Evolutionary conservation across 2,113 vertebrate genomes (phyloP).

Genomic region (Tauraco erythrolophus): DNA sequence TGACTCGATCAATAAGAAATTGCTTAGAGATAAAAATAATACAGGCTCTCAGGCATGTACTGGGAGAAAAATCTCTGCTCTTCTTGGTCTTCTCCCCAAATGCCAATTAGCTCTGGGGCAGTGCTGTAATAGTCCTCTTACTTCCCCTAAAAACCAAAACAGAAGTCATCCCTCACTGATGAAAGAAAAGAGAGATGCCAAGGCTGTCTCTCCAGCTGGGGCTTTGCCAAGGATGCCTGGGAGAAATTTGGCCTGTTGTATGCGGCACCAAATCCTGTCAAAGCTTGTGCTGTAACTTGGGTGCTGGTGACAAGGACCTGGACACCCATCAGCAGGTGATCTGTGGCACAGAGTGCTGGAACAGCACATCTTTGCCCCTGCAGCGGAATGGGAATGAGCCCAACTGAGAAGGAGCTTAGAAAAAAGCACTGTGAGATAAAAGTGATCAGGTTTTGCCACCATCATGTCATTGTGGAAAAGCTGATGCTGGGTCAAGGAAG

Average conservation of each 20-base stretch:
- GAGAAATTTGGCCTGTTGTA: not conserved
- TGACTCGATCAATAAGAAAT: too few relatives aligned
- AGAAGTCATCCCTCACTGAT: not conserved
- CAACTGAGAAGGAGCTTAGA: not conserved
- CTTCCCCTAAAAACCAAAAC: not conserved
- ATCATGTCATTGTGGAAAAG: not conserved
- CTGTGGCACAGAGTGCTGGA: rapidly evolving
- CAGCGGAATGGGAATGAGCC: not conserved
- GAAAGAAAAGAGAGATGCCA: not conserved
- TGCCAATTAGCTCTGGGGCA: too few relatives aligned
- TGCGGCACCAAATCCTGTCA: not conserved
- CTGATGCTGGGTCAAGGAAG: not conserved
- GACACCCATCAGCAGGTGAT: not conserved
- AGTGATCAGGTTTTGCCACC: too few relatives aligned
- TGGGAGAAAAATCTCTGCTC: too few relatives aligned
- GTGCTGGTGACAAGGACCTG: not conserved
- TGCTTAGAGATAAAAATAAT: too few relatives aligned
- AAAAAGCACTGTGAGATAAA: not conserved
- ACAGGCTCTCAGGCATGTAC: too few relatives aligned
- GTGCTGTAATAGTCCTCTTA: too few relatives aligned
- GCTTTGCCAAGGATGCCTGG: not conserved
- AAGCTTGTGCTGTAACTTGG: not conserved
- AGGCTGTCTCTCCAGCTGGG: not conserved
- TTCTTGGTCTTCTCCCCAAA: too few relatives aligned
- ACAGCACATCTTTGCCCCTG: rapidly evolving